phyloP scores from a whole-genome alignment of 2,888 invertebrate genomes.

The Erebia ligea region DNA sequence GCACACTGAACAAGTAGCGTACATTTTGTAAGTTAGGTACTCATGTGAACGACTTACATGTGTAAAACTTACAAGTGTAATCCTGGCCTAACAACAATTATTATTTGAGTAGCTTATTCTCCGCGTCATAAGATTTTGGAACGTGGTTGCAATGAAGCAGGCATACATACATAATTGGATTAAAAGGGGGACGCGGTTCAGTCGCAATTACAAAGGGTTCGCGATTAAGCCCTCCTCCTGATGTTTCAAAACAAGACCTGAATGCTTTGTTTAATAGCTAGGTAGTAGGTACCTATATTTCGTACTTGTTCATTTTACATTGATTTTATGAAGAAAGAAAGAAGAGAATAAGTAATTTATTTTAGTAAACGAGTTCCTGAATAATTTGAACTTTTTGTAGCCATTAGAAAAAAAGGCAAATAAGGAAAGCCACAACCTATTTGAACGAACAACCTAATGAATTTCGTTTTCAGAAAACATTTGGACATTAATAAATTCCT shows the following conservation, averaged over 20 bases:
- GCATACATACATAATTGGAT: slow-evolving; percentile 15
- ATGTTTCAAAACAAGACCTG: slow-evolving; percentile 7
- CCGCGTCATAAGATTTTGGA: slow-evolving; percentile 10
- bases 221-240: slow-evolving; percentile 9
- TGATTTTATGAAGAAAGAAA: no score
- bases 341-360: no score
- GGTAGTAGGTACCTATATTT: not conserved
- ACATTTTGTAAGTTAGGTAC: no score
- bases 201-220: slow-evolving; percentile 23
- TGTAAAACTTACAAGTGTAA: no score
- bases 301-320: not conserved
- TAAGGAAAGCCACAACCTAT: not conserved
- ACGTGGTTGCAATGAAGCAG: slow-evolving; percentile 4
- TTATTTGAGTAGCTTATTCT: not conserved
- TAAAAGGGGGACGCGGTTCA: slow-evolving; percentile 10
- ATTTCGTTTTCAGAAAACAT: slow-evolving; percentile 1
- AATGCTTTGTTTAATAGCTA: slow-evolving; percentile 1
- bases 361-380: not conserved
- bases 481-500: slow-evolving; percentile 4
- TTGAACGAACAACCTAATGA: not conserved
- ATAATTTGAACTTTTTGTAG: not conserved
- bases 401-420: not conserved
- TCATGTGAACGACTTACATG: no score
- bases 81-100: not conserved
- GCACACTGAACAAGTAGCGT: no score